These are phyloP conservation scores for Ophraella communa DNA, from an alignment of 2,888 invertebrate species.

Conservation along the genomic window DNA sequence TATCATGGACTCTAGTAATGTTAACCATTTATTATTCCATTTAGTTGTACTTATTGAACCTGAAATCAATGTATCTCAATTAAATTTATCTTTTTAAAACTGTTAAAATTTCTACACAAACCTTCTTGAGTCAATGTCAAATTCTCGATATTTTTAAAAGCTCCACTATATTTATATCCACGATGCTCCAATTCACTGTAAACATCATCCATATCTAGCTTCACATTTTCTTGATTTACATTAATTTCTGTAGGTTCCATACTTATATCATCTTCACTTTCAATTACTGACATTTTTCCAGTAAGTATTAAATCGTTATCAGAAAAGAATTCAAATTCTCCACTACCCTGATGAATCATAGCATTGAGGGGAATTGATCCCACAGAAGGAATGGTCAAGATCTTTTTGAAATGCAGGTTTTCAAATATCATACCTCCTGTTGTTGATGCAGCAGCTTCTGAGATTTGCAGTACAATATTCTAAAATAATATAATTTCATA, in stretches of 20 bases:
- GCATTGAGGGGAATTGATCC: constrained; percentile 57
- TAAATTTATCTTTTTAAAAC: not conserved
- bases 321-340: constrained; percentile 56
- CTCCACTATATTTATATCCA: constrained; percentile 65
- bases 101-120: constrained; percentile 11
- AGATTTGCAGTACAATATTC: constrained; percentile 48
- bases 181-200: constrained; percentile 75
- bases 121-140: constrained; percentile 55
- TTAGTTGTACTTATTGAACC: constrained; percentile 47
- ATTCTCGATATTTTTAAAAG: constrained; percentile 51
- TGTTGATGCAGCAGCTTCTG: constrained; percentile 44
- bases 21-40: constrained; percentile 74
- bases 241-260: constrained; percentile 60
- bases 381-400: constrained; percentile 51
- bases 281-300: constrained; percentile 69
- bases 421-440: constrained; percentile 54
- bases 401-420: constrained; percentile 54
- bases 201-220: constrained; percentile 69
- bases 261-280: constrained; percentile 64
- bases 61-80: constrained; percentile 16
- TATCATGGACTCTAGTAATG: constrained; percentile 88
- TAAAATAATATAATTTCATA: constrained; percentile 32
- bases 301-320: constrained; percentile 73
- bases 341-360: constrained; percentile 58
- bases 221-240: constrained; percentile 59